Evolutionary conservation across 2,113 vertebrate species (phyloP), one percentile per base, ranked within the genome.

Genomic region (Romanogobio albipinnatus): DNA sequence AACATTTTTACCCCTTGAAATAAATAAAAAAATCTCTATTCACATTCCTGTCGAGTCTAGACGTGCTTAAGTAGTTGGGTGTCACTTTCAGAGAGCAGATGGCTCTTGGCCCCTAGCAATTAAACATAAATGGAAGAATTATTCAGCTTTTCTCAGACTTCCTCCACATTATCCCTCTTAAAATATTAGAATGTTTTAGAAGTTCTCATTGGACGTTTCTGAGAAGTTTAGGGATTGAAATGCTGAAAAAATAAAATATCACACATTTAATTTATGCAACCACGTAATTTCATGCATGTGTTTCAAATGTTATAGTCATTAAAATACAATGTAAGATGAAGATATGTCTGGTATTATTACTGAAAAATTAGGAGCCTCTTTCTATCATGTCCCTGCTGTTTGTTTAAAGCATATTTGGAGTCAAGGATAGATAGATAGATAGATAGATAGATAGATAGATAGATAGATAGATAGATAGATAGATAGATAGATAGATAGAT

Each of bases 31-130:
- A 87, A 83, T 78, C 64, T 29, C 58, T 24, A 56, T 85, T 85
- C 43, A 87, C 19, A 53, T 70, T 43, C 51, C 24, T 64, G 36
- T 53, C 24, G 13, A 73, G 84, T 88, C 87, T 88, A 88, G 80
- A 85, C 75, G 14, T 45, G 43, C 66, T 33, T 43, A 77, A 76
- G 53, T 78, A 56, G 73, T 79, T 59, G 61, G 49, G 81, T 85
- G 59, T 85, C 74, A 74, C 51, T 82, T 39, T 49, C 59, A 84
- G 24, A 49, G 59, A 47, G 74, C 39, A 83, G 75, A 49, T 83
- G 79, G 29, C 76, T 74, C 29, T 47, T 84, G 26, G n/a, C 33
- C 45, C 75, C 29, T 49, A 24, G 61, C 62, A 77, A 51, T 68
- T 17, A 79, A 70, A 77, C 74, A 33, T 74, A 36, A 62, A 66